A percentile compares a stretch with the other conserved stretches of the same genome.
Evolutionary conservation across 1,140 invertebrate species (phyloP).

Genomic region (Probaryconus sp.): DNA sequence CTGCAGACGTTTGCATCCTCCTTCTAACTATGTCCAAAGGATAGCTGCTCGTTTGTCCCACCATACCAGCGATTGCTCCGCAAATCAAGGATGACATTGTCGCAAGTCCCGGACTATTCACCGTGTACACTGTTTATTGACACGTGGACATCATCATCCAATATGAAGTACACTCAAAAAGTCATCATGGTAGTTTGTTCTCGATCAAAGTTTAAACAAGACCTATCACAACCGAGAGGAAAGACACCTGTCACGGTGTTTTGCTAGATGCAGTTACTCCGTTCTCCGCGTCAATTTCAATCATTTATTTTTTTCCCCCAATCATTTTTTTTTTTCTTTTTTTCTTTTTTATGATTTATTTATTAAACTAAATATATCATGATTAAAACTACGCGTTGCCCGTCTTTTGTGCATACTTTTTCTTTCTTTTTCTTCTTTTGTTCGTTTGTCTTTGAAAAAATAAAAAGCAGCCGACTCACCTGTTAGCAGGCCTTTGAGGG

Average conservation of each 20-base stretch:
- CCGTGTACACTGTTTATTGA: slow-evolving; percentile 73
- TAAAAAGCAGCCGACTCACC: slow-evolving; percentile 79
- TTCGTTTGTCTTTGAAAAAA: background rate
- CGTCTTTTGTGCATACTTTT: background rate
- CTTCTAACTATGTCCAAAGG: slow-evolving; percentile 95
- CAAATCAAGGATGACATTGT: slow-evolving; percentile 85
- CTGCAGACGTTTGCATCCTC: slow-evolving; percentile 88
- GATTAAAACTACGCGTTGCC: slow-evolving; percentile 1
- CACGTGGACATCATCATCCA: slow-evolving; percentile 72
- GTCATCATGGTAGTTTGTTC: slow-evolving; percentile 68
- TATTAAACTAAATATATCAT: slow-evolving; percentile 38
- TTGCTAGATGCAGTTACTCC: slow-evolving; percentile 33
- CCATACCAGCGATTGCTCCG: slow-evolving; percentile 94
- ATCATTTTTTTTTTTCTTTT: no score
- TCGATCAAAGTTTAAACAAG: slow-evolving; percentile 68
- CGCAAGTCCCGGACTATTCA: slow-evolving; percentile 70
- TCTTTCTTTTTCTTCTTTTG: no score
- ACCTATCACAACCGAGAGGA: slow-evolving; percentile 68
- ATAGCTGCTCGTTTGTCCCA: slow-evolving; percentile 97
- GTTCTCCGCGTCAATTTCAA: slow-evolving; percentile 31
- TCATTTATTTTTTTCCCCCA: slow-evolving; percentile 22
- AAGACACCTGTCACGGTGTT: slow-evolving; percentile 68
- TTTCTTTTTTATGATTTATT: no score
- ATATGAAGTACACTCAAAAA: slow-evolving; percentile 72
- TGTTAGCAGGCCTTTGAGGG: slow-evolving; percentile 89